Evolutionary conservation across 2,888 invertebrate species (phyloP).

Genomic region (Sinodicranocentrus sp.): DNA sequence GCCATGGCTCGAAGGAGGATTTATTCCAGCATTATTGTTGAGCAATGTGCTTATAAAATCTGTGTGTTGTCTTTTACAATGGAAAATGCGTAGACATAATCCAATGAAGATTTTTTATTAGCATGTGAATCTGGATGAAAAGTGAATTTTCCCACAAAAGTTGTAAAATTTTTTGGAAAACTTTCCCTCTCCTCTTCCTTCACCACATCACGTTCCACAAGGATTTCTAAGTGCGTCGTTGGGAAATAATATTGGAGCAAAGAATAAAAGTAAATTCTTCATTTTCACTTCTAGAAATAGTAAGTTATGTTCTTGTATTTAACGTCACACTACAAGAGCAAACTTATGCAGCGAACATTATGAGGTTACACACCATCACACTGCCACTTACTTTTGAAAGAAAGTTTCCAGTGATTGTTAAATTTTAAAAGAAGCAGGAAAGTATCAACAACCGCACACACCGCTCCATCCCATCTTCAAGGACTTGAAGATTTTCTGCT

Average conservation of each 20-base stretch:
- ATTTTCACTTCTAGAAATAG: slow-evolving; percentile 13
- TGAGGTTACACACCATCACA: no score
- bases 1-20: slow-evolving; percentile 30
- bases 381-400: not conserved
- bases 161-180: slow-evolving; percentile 28
- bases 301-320: not conserved
- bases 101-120: slow-evolving; percentile 53
- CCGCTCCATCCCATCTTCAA: slow-evolving; percentile 12
- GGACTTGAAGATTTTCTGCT: slow-evolving; percentile 41
- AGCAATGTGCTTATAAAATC: not conserved
- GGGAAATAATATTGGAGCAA: not conserved
- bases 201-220: not conserved
- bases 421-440: slow-evolving; percentile 22
- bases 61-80: not conserved
- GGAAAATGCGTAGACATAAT: slow-evolving; percentile 29
- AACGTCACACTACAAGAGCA: no score
- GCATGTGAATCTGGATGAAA: slow-evolving; percentile 27
- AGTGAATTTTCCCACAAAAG: not conserved
- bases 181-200: slow-evolving; percentile 12
- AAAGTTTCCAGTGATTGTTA: slow-evolving; percentile 27
- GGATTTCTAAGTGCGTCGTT: slow-evolving; percentile 17
- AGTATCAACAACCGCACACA: slow-evolving; percentile 43
- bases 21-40: not conserved
- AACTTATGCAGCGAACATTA: no score
- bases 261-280: not conserved